phyloP scores from a whole-genome alignment of 2,888 invertebrate species.

The Acrobasis repandana region DNA sequence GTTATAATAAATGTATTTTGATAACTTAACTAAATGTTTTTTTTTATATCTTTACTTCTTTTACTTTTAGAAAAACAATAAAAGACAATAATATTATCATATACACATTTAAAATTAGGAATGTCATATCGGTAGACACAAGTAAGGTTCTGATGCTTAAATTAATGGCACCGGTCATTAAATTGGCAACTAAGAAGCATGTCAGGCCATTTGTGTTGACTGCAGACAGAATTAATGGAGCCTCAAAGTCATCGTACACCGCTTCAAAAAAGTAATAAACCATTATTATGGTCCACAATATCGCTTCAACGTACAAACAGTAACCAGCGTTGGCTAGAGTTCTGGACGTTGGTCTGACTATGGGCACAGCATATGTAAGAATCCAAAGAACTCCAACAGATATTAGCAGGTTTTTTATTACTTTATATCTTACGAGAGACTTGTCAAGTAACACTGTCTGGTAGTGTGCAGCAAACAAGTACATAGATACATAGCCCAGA shows the following conservation, averaged over 20 bases:
- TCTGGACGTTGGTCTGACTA: slow-evolving; percentile 86
- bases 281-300: slow-evolving; percentile 81
- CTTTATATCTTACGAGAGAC: slow-evolving; percentile 41
- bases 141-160: slow-evolving; percentile 85
- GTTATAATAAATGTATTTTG: slow-evolving; percentile 20
- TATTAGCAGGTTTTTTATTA: slow-evolving; percentile 41
- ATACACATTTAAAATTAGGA: slow-evolving; percentile 83
- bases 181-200: slow-evolving; percentile 93
- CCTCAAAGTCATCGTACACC: slow-evolving; percentile 56
- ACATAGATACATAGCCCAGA: slow-evolving; percentile 92
- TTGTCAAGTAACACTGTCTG: slow-evolving; percentile 78
- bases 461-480: slow-evolving; percentile 87
- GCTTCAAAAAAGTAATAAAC: slow-evolving; percentile 83
- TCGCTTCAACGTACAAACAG: slow-evolving; percentile 88
- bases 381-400: slow-evolving; percentile 61
- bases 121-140: slow-evolving; percentile 58
- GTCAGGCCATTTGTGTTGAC: slow-evolving; percentile 91
- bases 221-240: slow-evolving; percentile 85
- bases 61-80: slow-evolving; percentile 62
- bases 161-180: slow-evolving; percentile 93
- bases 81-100: slow-evolving; percentile 67
- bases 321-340: slow-evolving; percentile 93
- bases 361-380: slow-evolving; percentile 70
- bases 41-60: slow-evolving; percentile 70
- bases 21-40: slow-evolving; percentile 19